Evolutionary conservation across 1,140 invertebrate genomes (phyloP).

Genomic region (Geopemphigus sp.): DNA sequence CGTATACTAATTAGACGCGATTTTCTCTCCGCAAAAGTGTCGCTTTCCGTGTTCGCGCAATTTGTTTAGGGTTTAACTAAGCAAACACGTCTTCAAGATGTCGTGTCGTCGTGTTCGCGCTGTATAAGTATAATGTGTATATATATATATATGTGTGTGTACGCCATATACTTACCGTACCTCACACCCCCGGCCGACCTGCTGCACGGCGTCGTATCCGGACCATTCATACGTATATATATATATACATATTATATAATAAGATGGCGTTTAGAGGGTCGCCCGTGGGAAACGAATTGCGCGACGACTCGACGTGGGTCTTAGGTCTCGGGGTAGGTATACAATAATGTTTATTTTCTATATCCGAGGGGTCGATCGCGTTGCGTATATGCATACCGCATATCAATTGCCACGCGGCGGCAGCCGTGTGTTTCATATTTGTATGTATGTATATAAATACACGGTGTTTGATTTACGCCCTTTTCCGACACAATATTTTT

Average conservation of each 20-base stretch:
- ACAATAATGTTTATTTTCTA: too few relatives aligned
- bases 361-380: background rate
- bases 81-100: constrained; percentile 18
- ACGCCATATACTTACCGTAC: too few relatives aligned
- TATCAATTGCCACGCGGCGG: constrained; percentile 12
- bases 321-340: too few relatives aligned
- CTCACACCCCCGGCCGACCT: too few relatives aligned
- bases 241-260: too few relatives aligned
- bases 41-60: constrained; percentile 18
- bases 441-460: background rate
- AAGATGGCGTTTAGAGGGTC: background rate
- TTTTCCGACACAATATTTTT: constrained; percentile 6
- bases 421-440: background rate
- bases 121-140: too few relatives aligned
- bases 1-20: constrained; percentile 33
- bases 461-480: constrained; percentile 3
- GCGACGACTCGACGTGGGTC: background rate
- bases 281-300: constrained; percentile 33
- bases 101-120: constrained; percentile 16
- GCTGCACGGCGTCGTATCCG: too few relatives aligned
- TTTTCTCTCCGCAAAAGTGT: constrained; percentile 19
- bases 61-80: constrained; percentile 33
- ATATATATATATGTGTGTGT: too few relatives aligned
- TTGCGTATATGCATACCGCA: background rate
- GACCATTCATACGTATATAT: too few relatives aligned